A percentile compares a stretch with the other conserved stretches of the same genome.
Evolutionary conservation across 2,113 vertebrate species (phyloP).

Genomic region (Rhabdornis inornatus): DNA sequence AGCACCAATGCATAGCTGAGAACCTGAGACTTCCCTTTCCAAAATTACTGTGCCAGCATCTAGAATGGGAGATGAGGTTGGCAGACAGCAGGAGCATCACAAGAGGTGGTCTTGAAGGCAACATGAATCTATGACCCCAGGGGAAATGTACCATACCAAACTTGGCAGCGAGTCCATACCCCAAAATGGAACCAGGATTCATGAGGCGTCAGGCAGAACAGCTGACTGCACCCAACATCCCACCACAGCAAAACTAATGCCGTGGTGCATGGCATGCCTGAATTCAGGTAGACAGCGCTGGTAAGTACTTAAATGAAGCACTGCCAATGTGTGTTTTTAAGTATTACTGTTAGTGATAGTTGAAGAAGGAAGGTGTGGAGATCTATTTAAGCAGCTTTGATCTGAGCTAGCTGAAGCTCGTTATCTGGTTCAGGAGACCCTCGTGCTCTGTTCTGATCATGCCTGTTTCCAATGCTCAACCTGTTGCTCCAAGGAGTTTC

Average conservation of each 20-base stretch:
- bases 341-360: background rate
- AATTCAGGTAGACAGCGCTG: background rate
- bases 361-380: background rate
- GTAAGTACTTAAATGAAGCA: background rate
- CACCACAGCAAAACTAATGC: background rate
- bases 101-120: background rate
- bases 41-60: background rate
- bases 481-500: background rate
- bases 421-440: background rate
- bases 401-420: background rate
- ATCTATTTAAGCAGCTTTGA: background rate
- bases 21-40: background rate
- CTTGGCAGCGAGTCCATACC: accelerated
- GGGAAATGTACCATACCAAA: background rate
- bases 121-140: background rate
- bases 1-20: accelerated
- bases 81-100: background rate
- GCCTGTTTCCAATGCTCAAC: accelerated
- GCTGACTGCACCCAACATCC: background rate
- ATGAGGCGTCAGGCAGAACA: background rate
- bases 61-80: background rate
- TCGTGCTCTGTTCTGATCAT: background rate
- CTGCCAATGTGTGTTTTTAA: background rate
- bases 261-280: background rate
- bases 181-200: background rate